These are phyloP conservation scores for Alectura lathami DNA, from an alignment of 2,113 vertebrate genomes.

Conservation along the genomic window DNA sequence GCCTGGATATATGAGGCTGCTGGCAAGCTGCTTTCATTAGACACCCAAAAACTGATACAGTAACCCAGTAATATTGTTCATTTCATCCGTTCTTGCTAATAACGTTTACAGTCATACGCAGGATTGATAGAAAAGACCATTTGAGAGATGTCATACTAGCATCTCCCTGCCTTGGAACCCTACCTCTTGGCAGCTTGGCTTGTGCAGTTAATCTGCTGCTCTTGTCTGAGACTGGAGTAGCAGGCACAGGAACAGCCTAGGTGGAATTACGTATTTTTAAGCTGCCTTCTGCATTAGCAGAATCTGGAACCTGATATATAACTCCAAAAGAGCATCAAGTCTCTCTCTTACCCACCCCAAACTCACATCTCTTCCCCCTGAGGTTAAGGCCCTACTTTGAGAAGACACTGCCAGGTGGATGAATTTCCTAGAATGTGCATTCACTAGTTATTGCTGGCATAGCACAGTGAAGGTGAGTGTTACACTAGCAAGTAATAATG, in stretches of 20 bases:
- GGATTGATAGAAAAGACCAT: background rate
- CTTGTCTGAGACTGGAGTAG: background rate
- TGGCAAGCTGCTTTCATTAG: background rate
- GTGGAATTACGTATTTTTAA: conserved; percentile 32
- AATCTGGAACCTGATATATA: background rate
- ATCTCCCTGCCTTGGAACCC: background rate
- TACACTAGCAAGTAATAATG: background rate
- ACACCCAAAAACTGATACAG: background rate
- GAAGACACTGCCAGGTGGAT: background rate
- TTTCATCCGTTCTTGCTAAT: background rate
- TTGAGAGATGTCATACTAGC: background rate
- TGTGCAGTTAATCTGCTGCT: background rate
- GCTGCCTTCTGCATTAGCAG: background rate
- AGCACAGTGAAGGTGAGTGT: background rate
- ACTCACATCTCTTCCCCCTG: background rate
- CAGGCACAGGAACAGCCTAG: background rate
- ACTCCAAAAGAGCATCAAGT: background rate
- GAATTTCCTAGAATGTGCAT: background rate
- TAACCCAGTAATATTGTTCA: background rate
- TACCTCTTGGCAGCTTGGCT: background rate
- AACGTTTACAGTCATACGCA: background rate
- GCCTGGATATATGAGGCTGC: background rate
- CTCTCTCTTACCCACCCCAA: background rate
- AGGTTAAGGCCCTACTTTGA: background rate
- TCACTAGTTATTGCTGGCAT: background rate